These are phyloP conservation scores for Siphamia tubifer DNA, from an alignment of 2,113 vertebrate species.

Conservation along the genomic window DNA sequence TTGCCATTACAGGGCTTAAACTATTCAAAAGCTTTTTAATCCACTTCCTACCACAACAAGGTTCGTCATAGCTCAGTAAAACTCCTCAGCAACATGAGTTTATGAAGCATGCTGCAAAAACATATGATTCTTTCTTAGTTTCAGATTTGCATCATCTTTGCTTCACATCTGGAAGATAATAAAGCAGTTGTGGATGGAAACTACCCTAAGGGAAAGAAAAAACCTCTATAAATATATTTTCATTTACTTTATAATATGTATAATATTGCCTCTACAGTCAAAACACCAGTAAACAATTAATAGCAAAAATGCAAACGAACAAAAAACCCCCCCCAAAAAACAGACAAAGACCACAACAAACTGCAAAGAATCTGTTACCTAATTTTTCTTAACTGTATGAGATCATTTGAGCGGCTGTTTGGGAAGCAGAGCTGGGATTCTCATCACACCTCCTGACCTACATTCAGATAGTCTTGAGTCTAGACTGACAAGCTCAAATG, in stretches of 20 bases:
- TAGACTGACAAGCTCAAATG: constrained; percentile 16
- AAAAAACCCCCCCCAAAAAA: too few relatives aligned
- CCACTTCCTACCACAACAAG: too few relatives aligned
- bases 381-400: background rate
- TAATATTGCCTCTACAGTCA: background rate
- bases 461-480: constrained; percentile 46
- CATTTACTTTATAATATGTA: background rate
- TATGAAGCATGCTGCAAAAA: constrained; percentile 4
- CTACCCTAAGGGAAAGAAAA: too few relatives aligned
- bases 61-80: too few relatives aligned
- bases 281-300: background rate
- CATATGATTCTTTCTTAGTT: background rate
- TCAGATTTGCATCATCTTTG: background rate
- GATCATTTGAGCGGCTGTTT: constrained; percentile 23
- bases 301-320: background rate
- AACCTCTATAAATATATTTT: too few relatives aligned
- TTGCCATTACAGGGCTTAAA: too few relatives aligned
- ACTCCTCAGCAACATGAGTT: background rate
- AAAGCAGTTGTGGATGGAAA: background rate
- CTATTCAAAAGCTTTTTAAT: too few relatives aligned
- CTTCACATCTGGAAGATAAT: background rate
- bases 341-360: background rate
- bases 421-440: constrained; percentile 53
- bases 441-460: constrained; percentile 67
- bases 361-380: background rate